phyloP scores from a whole-genome alignment of 2,113 vertebrate species.

The Podiceps cristatus region DNA sequence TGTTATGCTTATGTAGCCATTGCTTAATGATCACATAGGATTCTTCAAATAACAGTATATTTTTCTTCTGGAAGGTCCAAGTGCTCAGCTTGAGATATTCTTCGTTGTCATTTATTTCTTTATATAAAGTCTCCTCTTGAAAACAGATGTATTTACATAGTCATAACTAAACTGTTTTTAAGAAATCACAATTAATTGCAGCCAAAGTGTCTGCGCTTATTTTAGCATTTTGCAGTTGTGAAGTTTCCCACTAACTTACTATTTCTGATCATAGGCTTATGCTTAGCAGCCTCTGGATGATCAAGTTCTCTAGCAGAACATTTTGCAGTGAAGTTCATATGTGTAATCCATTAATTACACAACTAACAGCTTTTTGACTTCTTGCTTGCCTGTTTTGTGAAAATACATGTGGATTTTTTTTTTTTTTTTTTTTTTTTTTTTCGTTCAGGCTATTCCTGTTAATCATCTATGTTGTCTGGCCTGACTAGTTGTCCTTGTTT shows the following conservation, averaged over 20 bases:
- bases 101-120: neutral
- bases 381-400: neutral
- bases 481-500: neutral
- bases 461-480: neutral
- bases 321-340: neutral
- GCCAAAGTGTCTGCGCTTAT: neutral
- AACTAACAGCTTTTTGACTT: neutral
- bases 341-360: neutral
- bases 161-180: neutral
- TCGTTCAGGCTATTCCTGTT: neutral
- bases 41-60: neutral
- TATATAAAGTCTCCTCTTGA: neutral
- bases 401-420: neutral
- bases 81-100: neutral
- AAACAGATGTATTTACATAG: neutral
- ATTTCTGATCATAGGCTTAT: neutral
- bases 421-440: neutral
- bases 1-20: neutral
- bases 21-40: neutral
- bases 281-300: neutral
- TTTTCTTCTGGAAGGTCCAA: neutral
- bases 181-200: neutral
- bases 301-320: neutral
- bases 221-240: neutral
- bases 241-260: neutral